Percentiles rank a stretch among this genome's conserved stretches.
Evolutionary conservation across 1,140 invertebrate genomes (phyloP).

Genomic region (Galleria mellonella): DNA sequence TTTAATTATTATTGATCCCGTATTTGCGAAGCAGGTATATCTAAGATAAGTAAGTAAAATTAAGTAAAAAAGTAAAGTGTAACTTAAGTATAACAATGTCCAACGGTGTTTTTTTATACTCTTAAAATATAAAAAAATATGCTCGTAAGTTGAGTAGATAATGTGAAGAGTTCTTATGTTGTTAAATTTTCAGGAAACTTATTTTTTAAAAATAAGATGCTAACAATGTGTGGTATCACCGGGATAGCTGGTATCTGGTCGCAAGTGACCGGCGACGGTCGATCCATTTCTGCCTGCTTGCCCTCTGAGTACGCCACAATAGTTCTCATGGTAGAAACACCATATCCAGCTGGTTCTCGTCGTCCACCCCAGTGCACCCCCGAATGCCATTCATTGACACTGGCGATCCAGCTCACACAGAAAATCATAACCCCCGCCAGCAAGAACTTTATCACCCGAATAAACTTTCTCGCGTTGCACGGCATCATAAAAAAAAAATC

Average conservation of each 20-base stretch:
- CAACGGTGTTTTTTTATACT: too few relatives aligned
- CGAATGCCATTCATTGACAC: slow-evolving; percentile 47
- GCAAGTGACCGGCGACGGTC: slow-evolving; percentile 48
- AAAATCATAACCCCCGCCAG: slow-evolving; percentile 50
- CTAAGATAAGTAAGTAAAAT: too few relatives aligned
- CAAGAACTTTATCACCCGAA: slow-evolving; percentile 50
- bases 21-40: too few relatives aligned
- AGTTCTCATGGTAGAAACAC: slow-evolving; percentile 50
- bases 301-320: slow-evolving; percentile 61
- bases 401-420: slow-evolving; percentile 57
- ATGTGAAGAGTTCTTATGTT: too few relatives aligned
- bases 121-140: too few relatives aligned
- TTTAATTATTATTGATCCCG: too few relatives aligned
- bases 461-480: slow-evolving; percentile 30
- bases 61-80: too few relatives aligned
- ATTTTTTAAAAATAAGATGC: too few relatives aligned
- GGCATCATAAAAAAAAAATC: slow-evolving; percentile 13
- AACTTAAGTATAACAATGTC: too few relatives aligned
- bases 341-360: slow-evolving; percentile 4
- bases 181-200: too few relatives aligned
- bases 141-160: too few relatives aligned
- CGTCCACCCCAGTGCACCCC: slow-evolving; percentile 32
- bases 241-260: slow-evolving; percentile 46
- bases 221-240: slow-evolving; percentile 45
- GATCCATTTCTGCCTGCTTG: slow-evolving; percentile 57